Conservation (phyloP, 2,797 vertebrate species). For the Centroberyx gerrardi region DNA sequence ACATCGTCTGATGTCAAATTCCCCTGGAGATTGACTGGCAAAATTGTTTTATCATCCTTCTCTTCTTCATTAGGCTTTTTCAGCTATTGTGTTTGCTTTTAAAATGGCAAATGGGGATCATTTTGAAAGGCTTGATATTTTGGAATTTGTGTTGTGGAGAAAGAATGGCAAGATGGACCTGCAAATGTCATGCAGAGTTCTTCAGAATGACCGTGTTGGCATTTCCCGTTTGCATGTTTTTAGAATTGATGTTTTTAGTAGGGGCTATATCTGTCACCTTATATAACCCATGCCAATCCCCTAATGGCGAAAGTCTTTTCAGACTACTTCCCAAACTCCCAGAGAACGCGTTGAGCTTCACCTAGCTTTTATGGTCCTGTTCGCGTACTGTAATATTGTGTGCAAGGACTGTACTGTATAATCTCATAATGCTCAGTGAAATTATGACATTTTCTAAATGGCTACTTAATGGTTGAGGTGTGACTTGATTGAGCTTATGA, state of each 20-base stretch:
- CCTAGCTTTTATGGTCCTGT: neutral
- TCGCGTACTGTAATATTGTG: neutral
- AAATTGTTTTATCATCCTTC: conserved; percentile 19
- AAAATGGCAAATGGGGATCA: neutral
- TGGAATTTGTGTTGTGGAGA: neutral
- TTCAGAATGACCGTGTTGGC: neutral
- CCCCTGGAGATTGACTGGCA: conserved; percentile 27
- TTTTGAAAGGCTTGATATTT: conserved; percentile 11
- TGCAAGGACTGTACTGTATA: neutral
- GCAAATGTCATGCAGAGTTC: conserved; percentile 1
- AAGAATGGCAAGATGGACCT: neutral
- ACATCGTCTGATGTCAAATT: conserved; percentile 22
- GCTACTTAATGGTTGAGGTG: neutral
- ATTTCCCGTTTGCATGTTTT: neutral
- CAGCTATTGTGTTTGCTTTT: neutral
- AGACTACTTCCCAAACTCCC: neutral
- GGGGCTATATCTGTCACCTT: neutral
- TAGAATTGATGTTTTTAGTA: neutral
- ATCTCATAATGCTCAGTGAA: neutral
- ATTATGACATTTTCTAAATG: neutral
- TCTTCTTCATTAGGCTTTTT: conserved; percentile 11
- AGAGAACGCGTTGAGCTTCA: neutral
- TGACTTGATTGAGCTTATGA: neutral
- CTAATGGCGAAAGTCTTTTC: neutral
- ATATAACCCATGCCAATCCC: neutral